These are phyloP conservation scores for Peromyscus attwateri DNA, from an alignment of 2,797 vertebrate species.

Conservation along the genomic window DNA sequence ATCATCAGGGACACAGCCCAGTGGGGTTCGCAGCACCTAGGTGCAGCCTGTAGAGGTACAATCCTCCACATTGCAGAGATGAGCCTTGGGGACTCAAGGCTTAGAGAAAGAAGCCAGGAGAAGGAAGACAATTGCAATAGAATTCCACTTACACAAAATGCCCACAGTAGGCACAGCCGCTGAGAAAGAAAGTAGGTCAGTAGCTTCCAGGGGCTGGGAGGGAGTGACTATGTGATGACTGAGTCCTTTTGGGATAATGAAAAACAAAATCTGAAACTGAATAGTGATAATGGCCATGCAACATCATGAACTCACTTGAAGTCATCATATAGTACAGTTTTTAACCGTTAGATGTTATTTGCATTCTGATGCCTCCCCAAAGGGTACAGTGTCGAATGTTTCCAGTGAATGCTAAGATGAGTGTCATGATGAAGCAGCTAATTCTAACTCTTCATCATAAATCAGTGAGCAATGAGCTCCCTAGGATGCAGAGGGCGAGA, in stretches of 20 bases:
- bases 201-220: not conserved
- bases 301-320: rapidly evolving
- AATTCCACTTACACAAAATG: rapidly evolving
- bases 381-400: not conserved
- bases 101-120: not conserved
- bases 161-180: not conserved
- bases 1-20: too few species aligned
- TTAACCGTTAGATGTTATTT: not conserved
- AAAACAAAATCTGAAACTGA: not conserved
- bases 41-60: not conserved
- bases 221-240: rapidly evolving
- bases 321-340: rapidly evolving
- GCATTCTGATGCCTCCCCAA: not conserved
- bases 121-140: rapidly evolving
- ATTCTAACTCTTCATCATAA: not conserved
- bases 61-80: not conserved
- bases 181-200: not conserved
- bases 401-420: not conserved
- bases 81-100: not conserved
- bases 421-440: not conserved
- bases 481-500: not conserved
- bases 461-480: not conserved
- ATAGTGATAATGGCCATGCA: rapidly evolving
- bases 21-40: not conserved
- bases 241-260: not conserved